Percentiles rank a stretch among this genome's conserved stretches.
phyloP scores from a whole-genome alignment of 2,113 vertebrate species.

The Pimephales promelas region DNA sequence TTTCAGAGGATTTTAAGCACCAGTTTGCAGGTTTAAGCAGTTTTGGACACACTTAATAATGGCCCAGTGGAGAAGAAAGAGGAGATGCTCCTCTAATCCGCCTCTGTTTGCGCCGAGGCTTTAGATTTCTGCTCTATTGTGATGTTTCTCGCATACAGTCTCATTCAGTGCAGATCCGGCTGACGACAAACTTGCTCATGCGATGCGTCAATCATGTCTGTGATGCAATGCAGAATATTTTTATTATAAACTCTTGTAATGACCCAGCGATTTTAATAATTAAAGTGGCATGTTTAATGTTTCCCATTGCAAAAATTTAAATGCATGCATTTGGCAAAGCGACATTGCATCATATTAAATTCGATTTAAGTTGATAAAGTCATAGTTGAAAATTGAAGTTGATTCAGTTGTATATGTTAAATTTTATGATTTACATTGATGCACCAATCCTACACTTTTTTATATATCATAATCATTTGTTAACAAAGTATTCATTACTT shows the following conservation, averaged over 20 bases:
- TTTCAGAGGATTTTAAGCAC: not conserved
- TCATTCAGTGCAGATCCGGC: not conserved
- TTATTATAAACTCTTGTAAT: not conserved
- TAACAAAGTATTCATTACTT: too few species aligned
- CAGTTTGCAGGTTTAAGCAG: not conserved
- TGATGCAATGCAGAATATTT: not conserved
- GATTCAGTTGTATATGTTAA: too few species aligned
- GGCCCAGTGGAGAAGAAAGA: slow-evolving; percentile 56
- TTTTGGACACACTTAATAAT: not conserved
- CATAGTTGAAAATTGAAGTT: too few species aligned
- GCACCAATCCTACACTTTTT: too few species aligned
- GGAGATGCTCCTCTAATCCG: slow-evolving; percentile 67
- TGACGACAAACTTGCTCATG: not conserved
- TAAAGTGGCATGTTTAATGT: not conserved
- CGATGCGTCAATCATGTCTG: not conserved
- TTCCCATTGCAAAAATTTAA: not conserved
- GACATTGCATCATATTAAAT: not conserved
- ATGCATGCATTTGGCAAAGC: not conserved
- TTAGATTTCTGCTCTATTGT: slow-evolving; percentile 67
- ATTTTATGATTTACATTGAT: too few species aligned
- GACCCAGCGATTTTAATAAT: not conserved
- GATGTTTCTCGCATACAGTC: slow-evolving; percentile 19
- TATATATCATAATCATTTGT: too few species aligned
- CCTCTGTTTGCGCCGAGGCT: slow-evolving; percentile 74
- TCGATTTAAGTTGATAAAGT: too few species aligned